These are phyloP conservation scores for Acrossocheilus fasciatus DNA, from an alignment of 2,797 vertebrate genomes.

Conservation along the genomic window DNA sequence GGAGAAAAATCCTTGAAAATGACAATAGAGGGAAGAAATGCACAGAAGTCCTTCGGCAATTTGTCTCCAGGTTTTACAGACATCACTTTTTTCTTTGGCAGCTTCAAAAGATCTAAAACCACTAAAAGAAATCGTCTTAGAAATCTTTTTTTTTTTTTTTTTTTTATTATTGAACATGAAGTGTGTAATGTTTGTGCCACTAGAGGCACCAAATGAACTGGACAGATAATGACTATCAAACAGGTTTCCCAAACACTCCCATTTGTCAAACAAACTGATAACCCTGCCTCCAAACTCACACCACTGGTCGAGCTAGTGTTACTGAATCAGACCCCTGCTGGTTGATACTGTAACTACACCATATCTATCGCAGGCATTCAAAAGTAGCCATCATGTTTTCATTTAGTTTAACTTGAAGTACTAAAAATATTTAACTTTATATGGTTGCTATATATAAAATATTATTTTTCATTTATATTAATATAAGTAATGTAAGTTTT, in stretches of 20 bases:
- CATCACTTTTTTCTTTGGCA: neutral
- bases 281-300: neutral
- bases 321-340: neutral
- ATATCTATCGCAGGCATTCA: neutral
- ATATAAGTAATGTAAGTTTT: neutral
- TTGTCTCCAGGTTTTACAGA: neutral
- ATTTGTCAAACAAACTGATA: neutral
- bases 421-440: neutral
- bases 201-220: neutral
- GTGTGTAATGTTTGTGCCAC: neutral
- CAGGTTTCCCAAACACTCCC: neutral
- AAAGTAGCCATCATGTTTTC: neutral
- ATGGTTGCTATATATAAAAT: neutral
- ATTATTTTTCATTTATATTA: neutral
- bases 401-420: neutral
- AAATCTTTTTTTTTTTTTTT: neutral
- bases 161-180: neutral
- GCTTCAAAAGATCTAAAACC: neutral
- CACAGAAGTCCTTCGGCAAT: conserved; percentile 15
- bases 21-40: conserved; percentile 30
- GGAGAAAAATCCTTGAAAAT: conserved; percentile 36
- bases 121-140: neutral
- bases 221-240: neutral
- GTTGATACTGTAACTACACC: neutral
- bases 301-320: neutral